Conservation (phyloP, 2,888 invertebrate genomes). For the Saturnia japonica region DNA sequence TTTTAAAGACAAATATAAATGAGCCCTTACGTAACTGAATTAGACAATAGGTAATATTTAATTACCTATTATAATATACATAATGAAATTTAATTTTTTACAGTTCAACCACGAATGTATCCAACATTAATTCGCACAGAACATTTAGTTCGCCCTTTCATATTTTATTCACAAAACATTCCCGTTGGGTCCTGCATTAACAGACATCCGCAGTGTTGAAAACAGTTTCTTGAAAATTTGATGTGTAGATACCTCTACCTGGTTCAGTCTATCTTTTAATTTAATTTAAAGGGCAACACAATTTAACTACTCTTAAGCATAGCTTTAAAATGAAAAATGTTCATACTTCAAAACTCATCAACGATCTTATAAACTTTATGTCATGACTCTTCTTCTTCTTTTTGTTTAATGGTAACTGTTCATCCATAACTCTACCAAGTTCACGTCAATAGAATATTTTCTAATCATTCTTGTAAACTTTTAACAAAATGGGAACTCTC, state of each 20-base stretch:
- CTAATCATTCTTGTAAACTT: too few relatives aligned
- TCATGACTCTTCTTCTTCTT: too few relatives aligned
- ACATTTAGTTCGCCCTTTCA: not conserved
- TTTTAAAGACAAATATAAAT: too few relatives aligned
- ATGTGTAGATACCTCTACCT: not conserved
- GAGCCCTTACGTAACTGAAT: not conserved
- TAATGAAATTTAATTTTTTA: not conserved
- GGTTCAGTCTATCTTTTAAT: not conserved
- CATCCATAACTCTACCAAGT: too few relatives aligned
- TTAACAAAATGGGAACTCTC: too few relatives aligned
- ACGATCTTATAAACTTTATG: not conserved
- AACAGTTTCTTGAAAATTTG: constrained; percentile 4
- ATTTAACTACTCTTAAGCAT: not conserved
- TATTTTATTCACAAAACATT: not conserved
- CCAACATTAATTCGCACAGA: not conserved
- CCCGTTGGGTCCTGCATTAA: not conserved
- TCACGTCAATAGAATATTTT: too few relatives aligned
- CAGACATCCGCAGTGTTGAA: not conserved
- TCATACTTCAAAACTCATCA: not conserved
- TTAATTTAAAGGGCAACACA: not conserved
- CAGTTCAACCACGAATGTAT: not conserved
- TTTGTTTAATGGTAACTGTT: too few relatives aligned
- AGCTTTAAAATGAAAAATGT: not conserved
- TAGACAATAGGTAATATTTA: not conserved
- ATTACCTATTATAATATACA: not conserved